Percentiles rank a stretch among this genome's conserved stretches.
These are phyloP conservation scores for Drosophila ironensis DNA, from an alignment of 1,140 invertebrate species.

Conservation along the genomic window DNA sequence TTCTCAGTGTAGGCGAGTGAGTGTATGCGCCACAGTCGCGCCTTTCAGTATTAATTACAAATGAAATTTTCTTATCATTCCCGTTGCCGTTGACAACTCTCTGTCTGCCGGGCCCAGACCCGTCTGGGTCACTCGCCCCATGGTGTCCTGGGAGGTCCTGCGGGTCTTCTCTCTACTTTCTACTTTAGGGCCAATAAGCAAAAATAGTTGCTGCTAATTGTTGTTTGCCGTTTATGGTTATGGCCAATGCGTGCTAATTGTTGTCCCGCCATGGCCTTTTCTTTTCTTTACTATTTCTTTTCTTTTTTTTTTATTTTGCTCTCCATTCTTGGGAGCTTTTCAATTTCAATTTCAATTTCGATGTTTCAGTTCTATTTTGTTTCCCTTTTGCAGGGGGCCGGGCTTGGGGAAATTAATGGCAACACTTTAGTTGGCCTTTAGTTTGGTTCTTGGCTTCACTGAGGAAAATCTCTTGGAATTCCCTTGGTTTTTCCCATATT, in stretches of 20 bases:
- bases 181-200: constrained; percentile 53
- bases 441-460: background rate
- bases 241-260: constrained; percentile 54
- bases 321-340: constrained; percentile 6
- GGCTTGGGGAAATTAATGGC: constrained; percentile 41
- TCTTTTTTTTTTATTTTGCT: background rate
- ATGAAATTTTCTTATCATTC: constrained; percentile 60
- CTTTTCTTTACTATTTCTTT: background rate
- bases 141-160: background rate
- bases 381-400: background rate
- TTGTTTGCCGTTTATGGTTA: constrained; percentile 54
- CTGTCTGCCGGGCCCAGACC: constrained; percentile 33
- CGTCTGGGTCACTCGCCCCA: constrained; percentile 23
- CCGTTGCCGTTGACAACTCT: constrained; percentile 52
- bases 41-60: constrained; percentile 57
- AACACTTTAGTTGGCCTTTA: constrained; percentile 49
- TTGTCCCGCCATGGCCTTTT: background rate
- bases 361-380: constrained; percentile 22
- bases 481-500: too few species aligned
- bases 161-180: background rate
- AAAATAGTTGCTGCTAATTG: constrained; percentile 58
- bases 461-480: background rate
- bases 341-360: constrained; percentile 34
- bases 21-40: constrained; percentile 26
- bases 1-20: constrained; percentile 5